These are phyloP conservation scores for Microcebus ravelobensis DNA, from an alignment of 2,113 vertebrate genomes.

Conservation along the genomic window DNA sequence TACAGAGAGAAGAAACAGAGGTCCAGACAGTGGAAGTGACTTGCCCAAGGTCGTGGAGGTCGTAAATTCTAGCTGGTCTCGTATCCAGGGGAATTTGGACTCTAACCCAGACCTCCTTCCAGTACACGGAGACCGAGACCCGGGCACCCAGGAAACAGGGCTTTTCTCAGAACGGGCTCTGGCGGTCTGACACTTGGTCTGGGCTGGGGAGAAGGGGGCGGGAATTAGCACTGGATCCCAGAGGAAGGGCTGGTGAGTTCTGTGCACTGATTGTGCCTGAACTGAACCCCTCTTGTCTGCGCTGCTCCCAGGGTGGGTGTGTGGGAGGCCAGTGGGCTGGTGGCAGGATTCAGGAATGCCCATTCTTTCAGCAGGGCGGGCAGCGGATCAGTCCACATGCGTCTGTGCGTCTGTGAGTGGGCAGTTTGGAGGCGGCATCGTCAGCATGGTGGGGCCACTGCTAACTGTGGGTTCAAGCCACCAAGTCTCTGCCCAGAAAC, in stretches of 20 bases:
- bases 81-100: neutral
- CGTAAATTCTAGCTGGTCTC: neutral
- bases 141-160: neutral
- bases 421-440: neutral
- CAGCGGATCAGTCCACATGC: fast-evolving
- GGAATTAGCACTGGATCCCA: neutral
- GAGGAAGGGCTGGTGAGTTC: neutral
- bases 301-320: neutral
- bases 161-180: neutral
- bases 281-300: conserved; percentile 34
- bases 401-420: neutral
- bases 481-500: neutral
- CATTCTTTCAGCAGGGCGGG: neutral
- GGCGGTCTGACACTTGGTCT: neutral
- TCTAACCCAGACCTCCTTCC: neutral
- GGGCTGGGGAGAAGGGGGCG: neutral
- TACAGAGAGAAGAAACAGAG: neutral
- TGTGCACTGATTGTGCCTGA: neutral
- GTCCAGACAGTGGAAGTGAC: neutral
- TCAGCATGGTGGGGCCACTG: neutral
- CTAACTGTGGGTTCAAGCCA: neutral
- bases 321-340: neutral
- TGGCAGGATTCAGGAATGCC: neutral
- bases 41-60: neutral
- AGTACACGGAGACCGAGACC: neutral